Base-by-base conservation (phyloP, 2,113 vertebrate species). In the Dipodomys spectabilis region DNA sequence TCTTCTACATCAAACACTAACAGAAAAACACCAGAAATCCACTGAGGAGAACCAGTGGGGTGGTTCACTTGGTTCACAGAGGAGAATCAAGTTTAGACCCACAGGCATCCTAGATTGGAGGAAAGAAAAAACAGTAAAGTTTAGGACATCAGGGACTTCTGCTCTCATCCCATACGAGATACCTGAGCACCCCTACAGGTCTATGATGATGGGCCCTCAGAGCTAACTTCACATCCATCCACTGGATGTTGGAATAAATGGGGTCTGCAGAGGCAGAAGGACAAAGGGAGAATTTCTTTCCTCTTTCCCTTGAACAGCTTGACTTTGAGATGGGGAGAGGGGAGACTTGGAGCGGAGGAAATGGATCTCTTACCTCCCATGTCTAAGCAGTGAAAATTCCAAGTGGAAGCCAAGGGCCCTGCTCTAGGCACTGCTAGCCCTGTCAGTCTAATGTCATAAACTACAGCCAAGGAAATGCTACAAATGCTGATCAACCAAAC, bases 1-100 rank as follows among this genome's bases (percentile, higher is more conserved):
- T 45, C 32, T 84, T 77, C 18, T 81, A 65, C 11, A 25, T 65
- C 82, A 94, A 83, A 90, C 1, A 62, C 79, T 93, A 84, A 90
- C 1, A 53, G 32, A n/a, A 67, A 83, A 90, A 78, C 65, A 53
- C 6, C 53, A 53, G 39, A 86, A 65, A 94, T 35, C 16, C 13
- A 74, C 32, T 27, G 15, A 65, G 19, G 44, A 78, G 49, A 92
- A 90, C 62, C 15, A 32, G 12, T 57, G 15, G 53, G 15, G 2
- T 57, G 15, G 53, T 13, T 57, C 15, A 57, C 16, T 57, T 57
- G 16, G 53, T 57, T 57, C 53, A 57, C 53, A 2, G 0, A 30
- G 27, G 67, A 30, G 67, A 68, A 68, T 68, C 27, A 68, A 9
- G 15, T 13, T 57, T 57, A 57, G 28, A 15, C 30, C 44, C 77